Evolutionary conservation across 2,888 invertebrate species (phyloP).

Genomic region (Timandra comae): DNA sequence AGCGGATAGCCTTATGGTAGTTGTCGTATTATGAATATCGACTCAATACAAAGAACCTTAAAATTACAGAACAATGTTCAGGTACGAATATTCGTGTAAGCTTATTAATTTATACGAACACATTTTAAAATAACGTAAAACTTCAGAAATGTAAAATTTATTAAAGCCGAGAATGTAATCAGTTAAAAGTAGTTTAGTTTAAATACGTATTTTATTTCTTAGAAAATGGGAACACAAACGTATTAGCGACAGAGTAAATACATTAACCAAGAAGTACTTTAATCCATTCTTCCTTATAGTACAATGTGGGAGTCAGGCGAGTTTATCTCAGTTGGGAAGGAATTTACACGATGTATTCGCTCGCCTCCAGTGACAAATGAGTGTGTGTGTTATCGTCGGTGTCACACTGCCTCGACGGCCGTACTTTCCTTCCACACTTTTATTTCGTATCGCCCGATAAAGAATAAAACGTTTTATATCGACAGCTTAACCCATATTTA

Average conservation of each 20-base stretch:
- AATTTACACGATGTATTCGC: constrained; percentile 66
- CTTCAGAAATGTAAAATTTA: no score
- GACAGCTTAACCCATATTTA: constrained; percentile 27
- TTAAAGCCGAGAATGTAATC: no score
- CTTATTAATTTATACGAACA: no score
- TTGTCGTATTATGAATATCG: no score
- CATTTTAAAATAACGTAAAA: no score
- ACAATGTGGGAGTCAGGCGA: constrained; percentile 50
- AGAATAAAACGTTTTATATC: constrained; percentile 26
- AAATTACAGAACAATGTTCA: no score
- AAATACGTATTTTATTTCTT: no score
- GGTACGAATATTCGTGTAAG: no score
- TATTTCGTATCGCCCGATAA: constrained; percentile 32
- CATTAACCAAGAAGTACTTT: constrained; percentile 33
- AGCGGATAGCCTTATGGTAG: no score
- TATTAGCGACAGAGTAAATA: constrained; percentile 14
- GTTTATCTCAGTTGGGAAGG: constrained; percentile 58
- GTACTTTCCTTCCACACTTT: constrained; percentile 39
- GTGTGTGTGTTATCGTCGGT: constrained; percentile 52
- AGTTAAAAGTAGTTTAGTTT: no score
- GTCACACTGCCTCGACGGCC: constrained; percentile 39
- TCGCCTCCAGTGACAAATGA: constrained; percentile 70
- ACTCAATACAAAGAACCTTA: no score
- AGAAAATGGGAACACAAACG: no score
- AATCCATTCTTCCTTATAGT: constrained; percentile 33